Base-by-base conservation (phyloP, 1,140 invertebrate species). In the Musca vetustissima region DNA sequence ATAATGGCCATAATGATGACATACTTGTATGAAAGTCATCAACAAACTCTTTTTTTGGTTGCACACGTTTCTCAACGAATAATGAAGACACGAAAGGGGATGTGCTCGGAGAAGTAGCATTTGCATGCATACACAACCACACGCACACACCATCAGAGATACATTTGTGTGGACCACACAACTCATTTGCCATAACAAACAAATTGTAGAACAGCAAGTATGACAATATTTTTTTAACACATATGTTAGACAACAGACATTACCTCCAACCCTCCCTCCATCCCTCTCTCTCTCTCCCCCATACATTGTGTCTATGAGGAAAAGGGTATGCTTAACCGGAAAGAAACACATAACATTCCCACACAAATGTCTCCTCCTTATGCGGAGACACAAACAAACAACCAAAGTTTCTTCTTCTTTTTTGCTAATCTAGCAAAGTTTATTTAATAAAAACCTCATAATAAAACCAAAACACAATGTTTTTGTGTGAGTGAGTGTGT, bases 361-460 rank as follows among this genome's bases (percentile, higher is more conserved):
- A 6, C 17, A 21, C 49, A 52, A 0, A 52, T 21, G 21, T 4
- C 28, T 28, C 28, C 28, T 28, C 3, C 28, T 3, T 4, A 28
- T 4, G 8, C 28, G 8, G 28, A 28, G 28, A 28, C 28, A 21
- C n/a, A 52, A 9, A 25, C 52, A 55, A 59, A 32, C 19, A 59
- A 4, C 4, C 28, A 28, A 57, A 25, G 53, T 57, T 43, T 43
- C 13, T 13, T 11, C 13, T 43, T 43, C 11, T 43, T 13, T 59
- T 36, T 59, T 59, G 55, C 55, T 59, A 59, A 59, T 59, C 55
- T 59, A 32, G 55, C 55, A 59, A 59, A 59, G 55, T 59, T 59
- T 59, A 59, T 59, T 59, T 59, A 59, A 59, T 59, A 59, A 59
- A 55, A 59, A 28, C 55, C 55, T 59, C 17, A 28, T 32, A 59